Percentiles rank a stretch among this genome's conserved stretches.
Conservation (phyloP, 2,113 vertebrate species). For the Scopus umbretta region DNA sequence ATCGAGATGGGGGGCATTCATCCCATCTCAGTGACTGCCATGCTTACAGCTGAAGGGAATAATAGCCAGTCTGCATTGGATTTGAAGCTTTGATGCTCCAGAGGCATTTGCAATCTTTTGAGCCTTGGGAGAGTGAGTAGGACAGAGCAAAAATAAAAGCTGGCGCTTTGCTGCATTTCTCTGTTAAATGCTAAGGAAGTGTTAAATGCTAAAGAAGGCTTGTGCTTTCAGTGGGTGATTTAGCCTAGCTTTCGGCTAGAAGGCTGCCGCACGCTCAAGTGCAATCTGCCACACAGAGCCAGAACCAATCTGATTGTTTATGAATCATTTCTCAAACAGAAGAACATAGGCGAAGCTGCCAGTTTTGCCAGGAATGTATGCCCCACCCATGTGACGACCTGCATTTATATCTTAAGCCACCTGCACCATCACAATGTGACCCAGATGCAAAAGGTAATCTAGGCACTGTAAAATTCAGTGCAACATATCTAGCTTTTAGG, state of each 20-base stretch:
- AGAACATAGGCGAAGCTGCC: neutral
- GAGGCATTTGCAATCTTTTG: neutral
- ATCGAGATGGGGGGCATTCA: neutral
- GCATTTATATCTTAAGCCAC: neutral
- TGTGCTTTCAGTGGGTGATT: neutral
- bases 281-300: slow-evolving; percentile 8
- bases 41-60: neutral
- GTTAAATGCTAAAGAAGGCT: slow-evolving; percentile 8
- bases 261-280: neutral
- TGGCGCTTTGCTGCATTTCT: neutral
- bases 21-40: neutral
- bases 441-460: neutral
- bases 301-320: slow-evolving; percentile 22
- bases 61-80: neutral
- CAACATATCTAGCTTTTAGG: neutral
- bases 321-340: slow-evolving; percentile 25
- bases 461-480: neutral
- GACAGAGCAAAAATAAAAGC: slow-evolving; percentile 18
- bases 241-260: neutral
- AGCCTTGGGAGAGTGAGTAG: neutral
- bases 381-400: neutral
- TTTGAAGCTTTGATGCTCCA: slow-evolving; percentile 5
- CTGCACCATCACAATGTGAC: neutral
- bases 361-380: neutral
- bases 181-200: slow-evolving; percentile 8